Conservation (phyloP, 2,113 vertebrate genomes). For the Antennarius striatus region DNA sequence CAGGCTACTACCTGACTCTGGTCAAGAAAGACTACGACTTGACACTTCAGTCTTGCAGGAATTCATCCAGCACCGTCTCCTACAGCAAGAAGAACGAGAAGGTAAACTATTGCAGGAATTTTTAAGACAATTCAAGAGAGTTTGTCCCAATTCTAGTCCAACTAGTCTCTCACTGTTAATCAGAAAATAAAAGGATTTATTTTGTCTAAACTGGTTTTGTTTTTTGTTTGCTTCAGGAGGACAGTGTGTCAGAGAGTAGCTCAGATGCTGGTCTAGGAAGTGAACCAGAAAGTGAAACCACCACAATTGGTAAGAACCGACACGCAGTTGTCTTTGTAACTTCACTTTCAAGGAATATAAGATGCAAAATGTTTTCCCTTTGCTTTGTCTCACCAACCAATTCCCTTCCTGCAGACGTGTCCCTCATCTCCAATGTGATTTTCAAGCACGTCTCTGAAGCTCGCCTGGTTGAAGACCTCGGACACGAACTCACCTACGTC, state of each 20-base stretch:
- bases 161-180: neutral
- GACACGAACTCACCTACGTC: slow-evolving; percentile 93
- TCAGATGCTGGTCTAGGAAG: slow-evolving; percentile 97
- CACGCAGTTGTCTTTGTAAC: too few relatives aligned
- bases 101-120: slow-evolving; percentile 32
- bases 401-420: slow-evolving; percentile 83
- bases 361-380: neutral
- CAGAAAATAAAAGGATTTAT: neutral
- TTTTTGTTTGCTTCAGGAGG: slow-evolving; percentile 83
- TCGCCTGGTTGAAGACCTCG: slow-evolving; percentile 94
- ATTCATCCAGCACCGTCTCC: slow-evolving; percentile 94
- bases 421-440: slow-evolving; percentile 94
- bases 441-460: slow-evolving; percentile 92
- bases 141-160: too few relatives aligned
- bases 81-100: slow-evolving; percentile 88
- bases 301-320: slow-evolving; percentile 88
- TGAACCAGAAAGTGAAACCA: slow-evolving; percentile 98
- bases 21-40: slow-evolving; percentile 95
- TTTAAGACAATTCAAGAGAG: neutral
- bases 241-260: slow-evolving; percentile 96
- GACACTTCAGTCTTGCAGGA: slow-evolving; percentile 91
- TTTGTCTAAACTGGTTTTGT: slow-evolving; percentile 4
- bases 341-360: neutral
- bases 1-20: slow-evolving; percentile 96
- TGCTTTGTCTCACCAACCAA: neutral